Base-by-base conservation (phyloP, 2,113 vertebrate genomes). In the Jacana jacana region DNA sequence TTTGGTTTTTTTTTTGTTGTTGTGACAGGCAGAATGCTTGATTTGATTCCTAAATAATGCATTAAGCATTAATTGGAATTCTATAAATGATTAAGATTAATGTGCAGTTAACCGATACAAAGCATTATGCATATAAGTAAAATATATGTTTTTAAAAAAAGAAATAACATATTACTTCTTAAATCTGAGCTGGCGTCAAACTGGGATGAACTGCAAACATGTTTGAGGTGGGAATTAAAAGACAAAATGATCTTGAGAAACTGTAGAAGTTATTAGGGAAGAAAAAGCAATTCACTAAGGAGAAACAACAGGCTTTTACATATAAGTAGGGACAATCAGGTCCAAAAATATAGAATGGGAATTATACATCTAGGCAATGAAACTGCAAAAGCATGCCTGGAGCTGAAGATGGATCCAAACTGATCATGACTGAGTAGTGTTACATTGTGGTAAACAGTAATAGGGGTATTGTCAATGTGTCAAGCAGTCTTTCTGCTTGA, bases 351-450 rank as follows among this genome's bases (percentile, higher is more conserved):
- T 2, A 79, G 20, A 52, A 52, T 31, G 5, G 40, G 13, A 77
- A 48, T 39, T 63, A 71, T 25, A 39, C 13, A 65, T 48, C 9
- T 51, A 23, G 39, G 10, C 7, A 64, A 78, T 4, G 33, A 81
- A 84, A 23, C 25, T 52, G 16, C 18, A 71, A 66, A 90, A 79
- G 4, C 20, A 49, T 14, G 3, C 42, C 44, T 81, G 55, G 55
- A 75, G 27, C 42, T 65, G 49, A 55, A 81, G 64, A 52, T 20
- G 9, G 27, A 70, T 57, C 48, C 27, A 79, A 66, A 79, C 5
- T 27, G n/a, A 51, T 68, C 35, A 42, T 46, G 52, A n/a, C 22
- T 68, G 39, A 57, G 14, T 39, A 61, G 15, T 0, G 0, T 35
- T 35, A 6, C 10, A 35, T 4, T 17, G 40, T 24, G n/a, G 31